Base-by-base conservation (phyloP, 2,797 vertebrate genomes). In the Gallinago solitaria region DNA sequence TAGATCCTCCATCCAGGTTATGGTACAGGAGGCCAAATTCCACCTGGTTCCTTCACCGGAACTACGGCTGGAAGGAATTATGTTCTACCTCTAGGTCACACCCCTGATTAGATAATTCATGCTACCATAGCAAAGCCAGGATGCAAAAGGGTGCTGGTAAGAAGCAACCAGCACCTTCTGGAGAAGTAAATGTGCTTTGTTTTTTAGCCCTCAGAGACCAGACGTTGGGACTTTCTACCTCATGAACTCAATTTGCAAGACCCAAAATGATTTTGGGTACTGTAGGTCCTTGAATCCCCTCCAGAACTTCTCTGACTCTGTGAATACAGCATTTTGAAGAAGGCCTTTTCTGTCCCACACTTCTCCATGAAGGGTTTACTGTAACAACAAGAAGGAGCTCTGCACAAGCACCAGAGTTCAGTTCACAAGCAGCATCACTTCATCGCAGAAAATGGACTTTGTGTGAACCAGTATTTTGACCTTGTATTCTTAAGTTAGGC, bases 61-160 rank as follows among this genome's bases (percentile, higher is more conserved):
- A 89, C 37, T 43, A 43, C 0, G 4, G 15, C 37, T 59, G n/a
- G 43, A 74, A 78, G 10, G 30, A 94, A 57, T 24, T 47, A 54
- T 3, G 8, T 45, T 68, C 48, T 48, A 41, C 21, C 48, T 77
- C 33, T 43, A 67, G 25, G 25, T 57, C 70, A 37, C 16, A 43
- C 0, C 12, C 13, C 24, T 27, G 30, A 3, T 19, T 60, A n/a
- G 37, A 45, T 11, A 25, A 78, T 6, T 12, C 54, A 16, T 0
- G 1, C 11, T 19, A 65, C 35, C 1, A 1, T 5, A 61, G 37
- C 24, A 83, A 77, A 92, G 45, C 7, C 4, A 9, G 47, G 19
- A 73, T 65, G 23, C 30, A 50, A 79, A 87, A 39, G 6, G 6
- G 5, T 30, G 17, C 33, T 78, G 10, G 9, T 48, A 68, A 85